Base-by-base conservation (phyloP, 2,888 invertebrate species). In the Melinaea menophilus region DNA sequence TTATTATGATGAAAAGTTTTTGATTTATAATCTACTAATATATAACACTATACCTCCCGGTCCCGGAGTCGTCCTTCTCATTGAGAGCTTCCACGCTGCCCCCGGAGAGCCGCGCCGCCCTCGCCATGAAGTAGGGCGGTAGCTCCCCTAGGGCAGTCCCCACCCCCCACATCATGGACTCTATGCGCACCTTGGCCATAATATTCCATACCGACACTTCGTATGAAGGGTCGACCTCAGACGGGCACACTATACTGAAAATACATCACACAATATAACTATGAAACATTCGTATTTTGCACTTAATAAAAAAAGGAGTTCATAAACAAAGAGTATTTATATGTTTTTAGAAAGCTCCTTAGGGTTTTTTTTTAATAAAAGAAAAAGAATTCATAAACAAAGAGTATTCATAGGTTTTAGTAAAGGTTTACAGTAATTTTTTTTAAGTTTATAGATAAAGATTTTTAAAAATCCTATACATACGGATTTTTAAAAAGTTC, bases 111-210 rank as follows among this genome's bases (percentile, higher is more conserved):
- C 97, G 86, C 0, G 97, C 96, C 4, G 99, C 98, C 67, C 97
- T 92, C n/a, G 99, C 99, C 98, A 99, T 99, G 88, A 99, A 99
- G 92, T 99, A 99, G 0, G 99, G 99, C 3, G 99, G 99, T 71
- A 99, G 87, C 84, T 99, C 99, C 0, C 99, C 99, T n/a, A 99
- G 91, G 0, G 99, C 99, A 0, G 99, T 99, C 4, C 99, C 97
- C 33, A 96, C 94, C 3, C 97, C 98, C 99, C 99, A 99, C 92
- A 99, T 95, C 93, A 99, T 97, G 11, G 98, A 97, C 89, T 99
- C 99, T 69, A 98, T 91, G 34, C 98, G 94, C 31, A 98, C 91
- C 89, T 99, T 99, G 45, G 95, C 93, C 96, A 99, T 98, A 70
- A 99, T 98, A 73, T 95, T 95, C 93, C 97, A 96, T 74, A 99